Conservation (phyloP, 2,888 invertebrate species). For the Eucera pruinosa region DNA sequence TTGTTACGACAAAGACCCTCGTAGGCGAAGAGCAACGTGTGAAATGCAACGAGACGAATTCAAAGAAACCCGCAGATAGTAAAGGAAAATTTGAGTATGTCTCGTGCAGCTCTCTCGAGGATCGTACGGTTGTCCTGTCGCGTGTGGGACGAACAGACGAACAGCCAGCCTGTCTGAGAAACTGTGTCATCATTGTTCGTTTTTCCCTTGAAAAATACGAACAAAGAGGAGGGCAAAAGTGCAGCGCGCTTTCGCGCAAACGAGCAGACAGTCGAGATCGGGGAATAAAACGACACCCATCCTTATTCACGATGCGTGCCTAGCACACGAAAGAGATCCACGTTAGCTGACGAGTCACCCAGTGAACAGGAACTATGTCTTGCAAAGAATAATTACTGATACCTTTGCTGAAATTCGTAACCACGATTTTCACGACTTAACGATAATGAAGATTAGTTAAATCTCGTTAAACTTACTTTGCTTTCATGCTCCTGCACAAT, state of each 20-base stretch:
- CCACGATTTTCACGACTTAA: conserved; percentile 2
- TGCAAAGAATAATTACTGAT: conserved; percentile 13
- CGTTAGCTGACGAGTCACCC: conserved; percentile 31
- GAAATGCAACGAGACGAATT: background rate
- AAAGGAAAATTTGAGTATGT: conserved; percentile 36
- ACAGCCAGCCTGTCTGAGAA: conserved; percentile 22
- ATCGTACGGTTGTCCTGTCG: conserved; percentile 25
- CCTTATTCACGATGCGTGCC: conserved; percentile 36
- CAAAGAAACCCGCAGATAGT: conserved; percentile 16
- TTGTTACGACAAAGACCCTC: too few relatives aligned
- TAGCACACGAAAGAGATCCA: conserved; percentile 19
- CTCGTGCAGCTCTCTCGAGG: conserved; percentile 15
- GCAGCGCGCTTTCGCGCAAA: conserved; percentile 31
- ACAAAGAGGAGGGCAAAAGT: conserved; percentile 46
- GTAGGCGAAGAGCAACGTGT: background rate
- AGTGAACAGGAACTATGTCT: background rate
- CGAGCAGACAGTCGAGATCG: conserved; percentile 38
- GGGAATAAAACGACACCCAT: conserved; percentile 41
- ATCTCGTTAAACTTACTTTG: too few relatives aligned
- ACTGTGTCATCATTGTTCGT: conserved; percentile 39
- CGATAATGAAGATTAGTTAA: background rate
- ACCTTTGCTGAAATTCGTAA: conserved; percentile 20
- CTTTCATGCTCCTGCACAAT: too few relatives aligned
- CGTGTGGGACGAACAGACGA: background rate
- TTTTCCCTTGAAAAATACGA: conserved; percentile 37